These are phyloP conservation scores for Excalfactoria chinensis DNA, from an alignment of 2,113 vertebrate species.

Conservation along the genomic window DNA sequence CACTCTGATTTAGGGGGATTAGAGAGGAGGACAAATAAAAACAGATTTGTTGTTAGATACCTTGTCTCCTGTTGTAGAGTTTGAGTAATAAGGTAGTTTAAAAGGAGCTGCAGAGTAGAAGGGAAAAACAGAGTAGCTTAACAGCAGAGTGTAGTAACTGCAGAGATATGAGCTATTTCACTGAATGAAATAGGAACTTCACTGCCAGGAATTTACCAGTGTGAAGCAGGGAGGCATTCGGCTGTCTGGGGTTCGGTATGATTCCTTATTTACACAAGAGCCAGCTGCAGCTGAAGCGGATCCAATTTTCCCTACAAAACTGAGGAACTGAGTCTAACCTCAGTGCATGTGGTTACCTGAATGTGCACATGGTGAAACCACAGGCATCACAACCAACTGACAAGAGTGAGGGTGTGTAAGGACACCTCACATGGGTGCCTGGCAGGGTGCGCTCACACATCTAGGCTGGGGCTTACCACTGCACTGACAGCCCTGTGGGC, in stretches of 20 bases:
- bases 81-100: slow-evolving; percentile 60
- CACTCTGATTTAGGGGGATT: slow-evolving; percentile 44
- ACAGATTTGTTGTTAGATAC: slow-evolving; percentile 32
- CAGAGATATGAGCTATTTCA: not conserved
- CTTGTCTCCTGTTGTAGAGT: slow-evolving; percentile 21
- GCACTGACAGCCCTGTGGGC: not conserved
- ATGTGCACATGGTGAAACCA: not conserved
- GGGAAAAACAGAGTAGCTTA: not conserved
- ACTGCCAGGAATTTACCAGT: not conserved
- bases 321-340: not conserved
- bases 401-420: rapidly evolving
- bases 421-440: rapidly evolving
- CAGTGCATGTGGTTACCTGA: not conserved
- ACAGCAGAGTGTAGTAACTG: not conserved
- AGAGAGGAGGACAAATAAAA: slow-evolving; percentile 58
- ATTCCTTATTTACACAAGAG: not conserved
- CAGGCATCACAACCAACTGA: not conserved
- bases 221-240: not conserved
- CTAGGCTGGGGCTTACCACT: rapidly evolving
- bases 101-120: not conserved
- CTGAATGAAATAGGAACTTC: not conserved
- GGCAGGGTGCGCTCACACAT: not conserved
- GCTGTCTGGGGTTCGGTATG: not conserved
- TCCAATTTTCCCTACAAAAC: not conserved
- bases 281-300: not conserved